Base-by-base conservation (phyloP, 2,113 vertebrate genomes). In the Xiphophorus couchianus region DNA sequence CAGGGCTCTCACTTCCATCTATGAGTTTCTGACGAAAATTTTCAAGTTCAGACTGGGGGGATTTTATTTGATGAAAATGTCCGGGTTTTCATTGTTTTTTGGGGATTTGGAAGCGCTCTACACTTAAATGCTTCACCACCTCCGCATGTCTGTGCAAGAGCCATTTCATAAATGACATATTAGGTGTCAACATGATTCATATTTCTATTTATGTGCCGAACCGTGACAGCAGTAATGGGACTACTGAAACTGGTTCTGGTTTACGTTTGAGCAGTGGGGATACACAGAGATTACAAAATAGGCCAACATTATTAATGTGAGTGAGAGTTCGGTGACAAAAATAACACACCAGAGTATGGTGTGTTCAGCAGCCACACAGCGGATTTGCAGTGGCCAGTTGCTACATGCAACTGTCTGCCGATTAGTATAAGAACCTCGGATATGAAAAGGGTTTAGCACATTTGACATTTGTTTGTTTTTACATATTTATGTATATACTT, bases 121-220 rank as follows among this genome's bases (percentile, higher is more conserved):
- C 13, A 42, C 39, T 48, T 62, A 11, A 0, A 19, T 62, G 33
- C 28, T 69, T 27, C 54, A 27, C 9, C 70, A 58, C 31, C 66
- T 62, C 71, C 60, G 10, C 25, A 51, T 68, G 31, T 66, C 29
- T 62, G 35, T 70, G 54, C 17, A 66, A 31, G 51, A 69, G 14
- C 29, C 42, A 22, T 75, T 73, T 73, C 65, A 44, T 64, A 61
- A 81, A 37, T n/a, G 60, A 31, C 66, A 71, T 35, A 68, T 74
- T 81, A n/a, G 58, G 30, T 67, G 22, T 28, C 54, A 67, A 28
- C 11, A 25, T 75, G 80, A 73, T 62, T 73, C 77, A 66, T 71
- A 25, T 63, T 5, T 73, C 30, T 83, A 63, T 83, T 77, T 81
- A 67, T 73, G 51, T 61, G 42, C 30, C 63, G 3, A 70, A n/a